phyloP scores from a whole-genome alignment of 92 coral and sea anemone genomes.

The Virgularia gustaviana region DNA sequence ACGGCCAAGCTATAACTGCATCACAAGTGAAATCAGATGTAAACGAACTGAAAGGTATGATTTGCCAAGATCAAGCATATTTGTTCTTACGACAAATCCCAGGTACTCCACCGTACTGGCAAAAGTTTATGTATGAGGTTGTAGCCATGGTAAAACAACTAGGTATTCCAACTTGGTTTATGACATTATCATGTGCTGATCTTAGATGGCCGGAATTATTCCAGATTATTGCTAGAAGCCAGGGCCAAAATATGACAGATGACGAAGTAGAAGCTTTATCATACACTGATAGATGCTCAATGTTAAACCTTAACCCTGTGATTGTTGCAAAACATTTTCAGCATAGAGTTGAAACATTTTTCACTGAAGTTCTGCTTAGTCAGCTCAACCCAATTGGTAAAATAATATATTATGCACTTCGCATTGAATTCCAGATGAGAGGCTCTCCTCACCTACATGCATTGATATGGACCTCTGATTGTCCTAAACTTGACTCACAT shows the following conservation, averaged over 20 bases:
- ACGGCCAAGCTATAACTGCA: slow-evolving; percentile 53
- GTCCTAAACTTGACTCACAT: too few species aligned
- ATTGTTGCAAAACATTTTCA: slow-evolving; percentile 63
- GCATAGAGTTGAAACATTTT: slow-evolving; percentile 46
- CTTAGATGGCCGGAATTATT: slow-evolving; percentile 54
- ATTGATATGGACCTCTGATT: slow-evolving; percentile 50
- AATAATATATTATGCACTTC: slow-evolving; percentile 48
- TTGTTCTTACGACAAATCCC: slow-evolving; percentile 58
- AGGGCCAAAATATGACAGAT: slow-evolving; percentile 52
- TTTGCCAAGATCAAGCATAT: slow-evolving; percentile 58
- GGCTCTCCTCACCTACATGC: slow-evolving; percentile 54
- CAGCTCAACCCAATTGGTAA: slow-evolving; percentile 57
- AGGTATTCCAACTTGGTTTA: slow-evolving; percentile 59
- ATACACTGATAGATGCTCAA: slow-evolving; percentile 49
- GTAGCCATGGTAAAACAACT: slow-evolving; percentile 58
- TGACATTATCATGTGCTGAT: slow-evolving; percentile 64
- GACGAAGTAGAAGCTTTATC: slow-evolving; percentile 62
- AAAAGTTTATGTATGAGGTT: slow-evolving; percentile 43
- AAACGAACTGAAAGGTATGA: slow-evolving; percentile 26
- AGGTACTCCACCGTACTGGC: slow-evolving; percentile 55
- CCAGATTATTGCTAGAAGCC: slow-evolving; percentile 55
- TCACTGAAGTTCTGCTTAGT: slow-evolving; percentile 43
- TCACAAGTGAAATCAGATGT: slow-evolving; percentile 49
- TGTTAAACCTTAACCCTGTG: slow-evolving; percentile 60
- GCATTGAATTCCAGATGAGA: slow-evolving; percentile 50